These are phyloP conservation scores for Puffinus mauretanicus DNA, from an alignment of 2,113 vertebrate genomes.

Conservation along the genomic window DNA sequence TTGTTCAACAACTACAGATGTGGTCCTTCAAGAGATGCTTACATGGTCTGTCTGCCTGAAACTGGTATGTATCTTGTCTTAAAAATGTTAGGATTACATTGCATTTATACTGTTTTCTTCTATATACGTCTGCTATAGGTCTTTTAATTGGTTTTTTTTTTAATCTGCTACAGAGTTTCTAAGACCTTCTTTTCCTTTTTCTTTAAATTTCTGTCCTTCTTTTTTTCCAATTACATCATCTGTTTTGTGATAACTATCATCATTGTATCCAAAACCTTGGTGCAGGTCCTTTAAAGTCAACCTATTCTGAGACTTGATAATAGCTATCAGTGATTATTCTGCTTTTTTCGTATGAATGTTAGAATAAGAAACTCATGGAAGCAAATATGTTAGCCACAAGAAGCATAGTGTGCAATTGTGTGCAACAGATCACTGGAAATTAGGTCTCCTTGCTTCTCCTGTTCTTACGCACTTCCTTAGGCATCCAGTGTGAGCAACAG, in stretches of 20 bases:
- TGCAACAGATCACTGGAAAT: background rate
- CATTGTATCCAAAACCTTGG: background rate
- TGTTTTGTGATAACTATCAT: background rate
- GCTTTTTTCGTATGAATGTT: background rate
- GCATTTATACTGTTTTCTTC: background rate
- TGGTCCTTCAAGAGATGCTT: background rate
- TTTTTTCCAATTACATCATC: background rate
- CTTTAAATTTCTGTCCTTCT: background rate
- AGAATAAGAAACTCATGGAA: background rate
- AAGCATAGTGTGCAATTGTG: background rate
- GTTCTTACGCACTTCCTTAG: background rate
- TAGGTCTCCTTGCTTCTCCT: background rate
- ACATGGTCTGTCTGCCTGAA: background rate
- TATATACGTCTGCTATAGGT: background rate
- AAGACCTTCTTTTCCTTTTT: background rate
- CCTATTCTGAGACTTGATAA: background rate
- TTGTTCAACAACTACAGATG: background rate
- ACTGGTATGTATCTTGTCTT: background rate
- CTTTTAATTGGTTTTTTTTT: background rate
- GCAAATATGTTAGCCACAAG: background rate
- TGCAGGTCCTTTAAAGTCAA: background rate
- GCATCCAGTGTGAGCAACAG: background rate
- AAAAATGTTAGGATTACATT: background rate
- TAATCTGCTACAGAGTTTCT: background rate
- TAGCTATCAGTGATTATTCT: background rate